Conservation (phyloP, 2,113 vertebrate genomes). For the Alces alces region DNA sequence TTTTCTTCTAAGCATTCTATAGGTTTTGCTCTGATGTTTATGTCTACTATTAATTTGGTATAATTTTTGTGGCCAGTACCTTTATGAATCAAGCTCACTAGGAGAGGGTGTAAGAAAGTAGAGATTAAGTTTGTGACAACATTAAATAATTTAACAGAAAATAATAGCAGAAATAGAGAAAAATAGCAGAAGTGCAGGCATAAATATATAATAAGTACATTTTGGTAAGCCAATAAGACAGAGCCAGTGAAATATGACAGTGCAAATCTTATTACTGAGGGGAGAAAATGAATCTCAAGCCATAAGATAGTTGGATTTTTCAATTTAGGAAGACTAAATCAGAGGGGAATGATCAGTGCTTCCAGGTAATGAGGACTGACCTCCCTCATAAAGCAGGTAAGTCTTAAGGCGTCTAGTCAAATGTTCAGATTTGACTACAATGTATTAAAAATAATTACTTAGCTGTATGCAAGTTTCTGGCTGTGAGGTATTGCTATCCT, state of each 20-base stretch:
- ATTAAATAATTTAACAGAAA: background rate
- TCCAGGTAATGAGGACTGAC: background rate
- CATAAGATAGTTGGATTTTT: background rate
- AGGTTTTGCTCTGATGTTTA: background rate
- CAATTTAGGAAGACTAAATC: background rate
- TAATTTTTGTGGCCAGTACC: background rate
- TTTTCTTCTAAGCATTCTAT: background rate
- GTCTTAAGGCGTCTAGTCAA: background rate
- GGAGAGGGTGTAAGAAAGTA: background rate
- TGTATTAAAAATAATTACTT: background rate
- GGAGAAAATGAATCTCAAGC: background rate
- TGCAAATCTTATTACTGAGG: background rate
- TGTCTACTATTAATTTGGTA: background rate
- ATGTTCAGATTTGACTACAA: background rate
- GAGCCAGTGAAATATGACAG: background rate
- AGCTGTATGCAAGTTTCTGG: background rate
- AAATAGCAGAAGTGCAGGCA: background rate
- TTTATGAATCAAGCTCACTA: background rate
- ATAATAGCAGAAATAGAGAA: background rate
- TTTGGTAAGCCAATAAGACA: background rate
- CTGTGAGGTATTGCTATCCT: background rate
- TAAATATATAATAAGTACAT: background rate
- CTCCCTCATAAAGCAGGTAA: background rate
- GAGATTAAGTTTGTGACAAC: background rate
- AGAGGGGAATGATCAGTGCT: background rate